Base-by-base conservation (phyloP, 2,888 invertebrate species). In the Agrotis segetum region DNA sequence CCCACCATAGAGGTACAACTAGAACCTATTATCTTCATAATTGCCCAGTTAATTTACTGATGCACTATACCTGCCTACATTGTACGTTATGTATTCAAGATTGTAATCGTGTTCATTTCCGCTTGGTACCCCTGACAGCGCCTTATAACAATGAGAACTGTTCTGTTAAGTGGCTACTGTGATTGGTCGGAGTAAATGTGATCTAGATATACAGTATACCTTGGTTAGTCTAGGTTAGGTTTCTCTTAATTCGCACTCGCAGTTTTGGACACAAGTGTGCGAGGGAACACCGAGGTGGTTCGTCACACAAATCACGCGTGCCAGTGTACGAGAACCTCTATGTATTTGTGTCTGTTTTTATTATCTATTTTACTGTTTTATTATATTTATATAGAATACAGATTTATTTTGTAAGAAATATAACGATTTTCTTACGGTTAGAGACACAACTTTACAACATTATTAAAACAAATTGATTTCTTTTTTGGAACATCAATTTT, bases 21-120 rank as follows among this genome's bases (percentile, higher is more conserved):
- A 34, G 14, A 24, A 21, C n/a, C 19, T 59, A 60, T 52, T 58
- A 60, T 50, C 46, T 44, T 55, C 24, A 46, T 73, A 77, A 73
- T 73, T 52, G 62, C 6, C 67, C n/a, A n/a, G 58, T 68, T 73
- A 73, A 77, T 77, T 68, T 50, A 73, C 61, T 55, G 46, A 47
- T 67, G 58, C 58, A 62, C 21, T 53, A 34, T 49, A 49, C 7
- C 3, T 52, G 17, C 19, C 9, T 47, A 24, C 46, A 21, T 19
- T n/a, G 14, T 52, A 44, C 24, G 47, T 46, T 53, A 74, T 46
- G 66, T 70, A 67, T 66, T 63, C 55, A 60, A 77, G 74, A 77
- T 78, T 50, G 78, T 67, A 64, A 74, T 78, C 74, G 63, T 47
- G 60, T 67, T 74, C 59, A 78, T 78, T 78, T 78, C 78, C 78